Conservation (phyloP, 2,113 vertebrate genomes). For the Todiramphus saurophagus region DNA sequence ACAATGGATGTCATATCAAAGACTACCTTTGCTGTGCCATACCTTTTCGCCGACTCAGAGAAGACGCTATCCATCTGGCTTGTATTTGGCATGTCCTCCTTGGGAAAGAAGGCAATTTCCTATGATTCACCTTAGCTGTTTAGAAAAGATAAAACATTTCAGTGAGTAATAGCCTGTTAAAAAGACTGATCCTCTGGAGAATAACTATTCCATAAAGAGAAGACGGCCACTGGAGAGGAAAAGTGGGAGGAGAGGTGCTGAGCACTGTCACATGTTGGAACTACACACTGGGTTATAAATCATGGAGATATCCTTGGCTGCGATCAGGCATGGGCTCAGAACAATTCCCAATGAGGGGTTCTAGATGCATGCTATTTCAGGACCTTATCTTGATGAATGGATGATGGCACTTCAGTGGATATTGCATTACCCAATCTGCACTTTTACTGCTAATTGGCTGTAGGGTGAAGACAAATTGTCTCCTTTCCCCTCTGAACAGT, state of each 20-base stretch:
- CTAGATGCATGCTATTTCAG: slow-evolving; percentile 26
- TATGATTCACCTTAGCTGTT: slow-evolving; percentile 27
- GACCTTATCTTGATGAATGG: slow-evolving; percentile 48
- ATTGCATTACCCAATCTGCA: slow-evolving; percentile 27
- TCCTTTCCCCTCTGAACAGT: slow-evolving; percentile 70
- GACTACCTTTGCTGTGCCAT: slow-evolving; percentile 31
- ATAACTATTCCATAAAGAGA: neutral
- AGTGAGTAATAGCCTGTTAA: neutral
- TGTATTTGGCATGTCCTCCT: slow-evolving; percentile 42
- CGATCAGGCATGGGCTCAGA: slow-evolving; percentile 3
- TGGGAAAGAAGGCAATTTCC: slow-evolving; percentile 43
- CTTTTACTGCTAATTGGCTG: slow-evolving; percentile 61
- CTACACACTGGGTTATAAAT: neutral
- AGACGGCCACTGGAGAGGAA: slow-evolving; percentile 15
- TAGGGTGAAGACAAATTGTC: slow-evolving; percentile 75
- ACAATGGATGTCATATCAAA: neutral
- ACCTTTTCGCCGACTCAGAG: slow-evolving; percentile 50
- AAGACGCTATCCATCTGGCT: slow-evolving; percentile 33
- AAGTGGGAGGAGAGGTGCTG: slow-evolving; percentile 5
- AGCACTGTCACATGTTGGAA: slow-evolving; percentile 24
- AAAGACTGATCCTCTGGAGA: neutral
- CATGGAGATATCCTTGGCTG: slow-evolving; percentile 19
- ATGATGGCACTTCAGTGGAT: slow-evolving; percentile 11
- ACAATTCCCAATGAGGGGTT: neutral
- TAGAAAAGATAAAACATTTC: neutral